These are phyloP conservation scores for Menura novaehollandiae DNA, from an alignment of 2,113 vertebrate species.

Conservation along the genomic window DNA sequence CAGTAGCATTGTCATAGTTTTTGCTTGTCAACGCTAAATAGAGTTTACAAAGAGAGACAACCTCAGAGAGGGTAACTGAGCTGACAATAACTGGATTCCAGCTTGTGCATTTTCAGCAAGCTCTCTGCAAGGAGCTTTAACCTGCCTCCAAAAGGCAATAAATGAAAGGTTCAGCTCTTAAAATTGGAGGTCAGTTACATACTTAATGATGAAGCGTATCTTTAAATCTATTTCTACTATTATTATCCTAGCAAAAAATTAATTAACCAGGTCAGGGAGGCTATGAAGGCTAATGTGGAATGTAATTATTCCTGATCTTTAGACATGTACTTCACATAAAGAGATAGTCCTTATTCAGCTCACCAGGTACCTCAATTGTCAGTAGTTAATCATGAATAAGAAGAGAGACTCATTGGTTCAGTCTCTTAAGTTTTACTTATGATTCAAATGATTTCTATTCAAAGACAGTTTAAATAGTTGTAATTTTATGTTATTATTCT, in stretches of 20 bases:
- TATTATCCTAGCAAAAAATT: conserved; percentile 83
- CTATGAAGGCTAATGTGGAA: conserved; percentile 77
- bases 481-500: conserved; percentile 26
- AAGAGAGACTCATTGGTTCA: conserved; percentile 53
- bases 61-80: not conserved
- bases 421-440: conserved; percentile 58
- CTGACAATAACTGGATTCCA: not conserved
- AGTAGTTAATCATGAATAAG: conserved; percentile 72
- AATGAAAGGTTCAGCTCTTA: conserved; percentile 72
- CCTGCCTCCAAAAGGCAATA: conserved; percentile 67
- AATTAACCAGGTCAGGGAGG: conserved; percentile 80
- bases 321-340: conserved; percentile 75
- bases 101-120: conserved; percentile 21
- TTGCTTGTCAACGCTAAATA: conserved; percentile 76
- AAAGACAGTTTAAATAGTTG: conserved; percentile 49
- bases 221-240: conserved; percentile 81
- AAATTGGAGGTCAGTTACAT: conserved; percentile 80
- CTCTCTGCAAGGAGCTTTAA: conserved; percentile 21
- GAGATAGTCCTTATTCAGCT: conserved; percentile 75
- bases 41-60: conserved; percentile 67
- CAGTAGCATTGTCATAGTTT: conserved; percentile 72
- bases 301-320: conserved; percentile 81
- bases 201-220: conserved; percentile 76
- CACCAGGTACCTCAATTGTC: conserved; percentile 70
- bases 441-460: conserved; percentile 39